phyloP scores from a whole-genome alignment of 2,797 vertebrate species.

The Eulemur albifrons region DNA sequence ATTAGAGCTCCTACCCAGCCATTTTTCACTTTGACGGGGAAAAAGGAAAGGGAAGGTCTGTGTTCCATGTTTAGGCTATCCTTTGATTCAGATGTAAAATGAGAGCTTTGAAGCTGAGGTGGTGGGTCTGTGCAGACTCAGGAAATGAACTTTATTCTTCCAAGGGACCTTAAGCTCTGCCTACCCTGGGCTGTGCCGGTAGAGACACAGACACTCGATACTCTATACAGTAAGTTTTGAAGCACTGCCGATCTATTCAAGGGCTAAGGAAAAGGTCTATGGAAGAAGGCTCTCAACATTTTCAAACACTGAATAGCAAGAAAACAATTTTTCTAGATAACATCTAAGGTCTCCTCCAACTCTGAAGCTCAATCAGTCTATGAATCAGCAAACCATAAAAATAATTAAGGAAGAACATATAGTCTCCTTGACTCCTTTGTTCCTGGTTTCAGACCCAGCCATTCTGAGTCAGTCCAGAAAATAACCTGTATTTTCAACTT shows the following conservation, averaged over 20 bases:
- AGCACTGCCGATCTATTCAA: neutral
- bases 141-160: constrained; percentile 1
- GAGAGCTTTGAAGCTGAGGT: constrained; percentile 52
- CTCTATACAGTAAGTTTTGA: neutral
- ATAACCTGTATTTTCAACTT: constrained; percentile 11
- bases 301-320: neutral
- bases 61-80: constrained; percentile 45
- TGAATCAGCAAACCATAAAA: neutral
- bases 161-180: neutral
- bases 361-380: neutral
- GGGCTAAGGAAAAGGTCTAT: neutral
- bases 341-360: neutral
- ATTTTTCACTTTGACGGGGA: constrained; percentile 73
- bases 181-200: neutral
- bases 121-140: neutral
- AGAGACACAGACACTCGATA: neutral
- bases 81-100: constrained; percentile 64
- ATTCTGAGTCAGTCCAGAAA: constrained; percentile 46
- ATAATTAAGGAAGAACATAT: neutral
- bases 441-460: neutral
- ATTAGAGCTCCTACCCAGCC: constrained; percentile 71
- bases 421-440: neutral
- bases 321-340: neutral
- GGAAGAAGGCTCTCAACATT: neutral
- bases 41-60: constrained; percentile 23